Evolutionary conservation across 2,113 vertebrate genomes (phyloP), one percentile per base, ranked within the genome.

Genomic region (Nannobrachium achirus): DNA sequence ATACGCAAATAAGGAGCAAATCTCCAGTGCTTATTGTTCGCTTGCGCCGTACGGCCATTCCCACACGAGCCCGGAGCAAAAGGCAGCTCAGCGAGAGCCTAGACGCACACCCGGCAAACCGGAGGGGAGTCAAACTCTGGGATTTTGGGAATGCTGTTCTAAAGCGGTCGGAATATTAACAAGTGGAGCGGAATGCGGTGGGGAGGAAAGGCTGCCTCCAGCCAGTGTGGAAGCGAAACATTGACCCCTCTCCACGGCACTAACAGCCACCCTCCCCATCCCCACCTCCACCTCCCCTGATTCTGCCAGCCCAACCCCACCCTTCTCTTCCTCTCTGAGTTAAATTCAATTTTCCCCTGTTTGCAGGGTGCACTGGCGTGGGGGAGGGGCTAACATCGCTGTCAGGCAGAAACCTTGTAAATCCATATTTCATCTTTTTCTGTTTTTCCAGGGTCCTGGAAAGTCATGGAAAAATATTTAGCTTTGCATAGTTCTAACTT

Each of bases 311-410:
- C n/a, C 55, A 10, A 19, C 42, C 58, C 69, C 57, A 66, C 41
- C 48, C 38, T 59, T 63, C 61, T 73, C 52, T 72, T 73, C 68
- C 75, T 67, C 44, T 66, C 7, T 18, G 13, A 19, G 49, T 46
- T 72, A 70, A 79, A 86, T 82, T 62, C 0, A 51, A 84, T 82
- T 74, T 80, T 38, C 71, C 53, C 50, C 59, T 66, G 25, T 81
- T 33, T 66, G 53, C 56, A 64, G 38, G 25, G 56, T 44, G 49
- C 38, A 25, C 46, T 53, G 51, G 38, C 10, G 14, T 7, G 16
- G 9, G 49, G 6, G 14, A 42, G 8, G 38, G 49, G 1, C 20
- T 7, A 56, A 60, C 64, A 5, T 33, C 25, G 25, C 25, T 2
- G 25, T 33, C 25, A 33, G 25, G 25, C 25, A 33, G 25, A 33